A percentile compares a stretch with the other conserved stretches of the same genome.
Evolutionary conservation across 53 echinoderm and acorn worm species (phyloP).

Genomic region (Henricia sp.): DNA sequence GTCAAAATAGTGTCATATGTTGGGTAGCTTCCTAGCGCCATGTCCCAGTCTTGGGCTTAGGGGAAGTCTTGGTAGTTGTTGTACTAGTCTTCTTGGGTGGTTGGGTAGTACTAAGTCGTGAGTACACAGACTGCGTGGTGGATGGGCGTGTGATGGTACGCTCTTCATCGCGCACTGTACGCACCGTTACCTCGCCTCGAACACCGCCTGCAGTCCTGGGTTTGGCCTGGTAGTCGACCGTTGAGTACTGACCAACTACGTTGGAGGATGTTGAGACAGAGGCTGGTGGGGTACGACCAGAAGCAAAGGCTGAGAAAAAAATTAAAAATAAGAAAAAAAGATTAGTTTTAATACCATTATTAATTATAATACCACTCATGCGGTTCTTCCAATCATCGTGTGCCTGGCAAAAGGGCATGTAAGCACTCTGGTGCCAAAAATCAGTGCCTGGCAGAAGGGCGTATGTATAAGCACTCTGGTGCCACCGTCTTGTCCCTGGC

Average conservation of each 20-base stretch:
- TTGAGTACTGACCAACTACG: constrained; percentile 68
- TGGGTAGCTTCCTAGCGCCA: constrained; percentile 30
- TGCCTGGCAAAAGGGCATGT: too few relatives aligned
- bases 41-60: constrained; percentile 43
- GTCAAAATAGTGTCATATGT: constrained; percentile 17
- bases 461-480: too few relatives aligned
- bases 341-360: neutral
- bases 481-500: too few relatives aligned
- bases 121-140: constrained; percentile 21
- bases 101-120: neutral
- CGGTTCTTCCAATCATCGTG: too few relatives aligned
- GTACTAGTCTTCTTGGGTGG: constrained; percentile 24
- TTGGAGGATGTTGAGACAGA: constrained; percentile 68
- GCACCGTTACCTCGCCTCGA: constrained; percentile 84
- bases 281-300: constrained; percentile 28
- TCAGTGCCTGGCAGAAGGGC: too few relatives aligned
- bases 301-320: neutral
- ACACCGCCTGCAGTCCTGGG: constrained; percentile 64
- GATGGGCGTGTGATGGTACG: constrained; percentile 78
- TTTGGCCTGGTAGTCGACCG: constrained; percentile 68
- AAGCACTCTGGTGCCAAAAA: too few relatives aligned
- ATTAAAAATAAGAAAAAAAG: neutral
- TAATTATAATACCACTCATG: too few relatives aligned
- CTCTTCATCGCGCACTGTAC: constrained; percentile 88
- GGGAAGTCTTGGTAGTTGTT: constrained; percentile 43